Evolutionary conservation across 2,888 invertebrate genomes (phyloP).

Genomic region (Electrophaes corylata): DNA sequence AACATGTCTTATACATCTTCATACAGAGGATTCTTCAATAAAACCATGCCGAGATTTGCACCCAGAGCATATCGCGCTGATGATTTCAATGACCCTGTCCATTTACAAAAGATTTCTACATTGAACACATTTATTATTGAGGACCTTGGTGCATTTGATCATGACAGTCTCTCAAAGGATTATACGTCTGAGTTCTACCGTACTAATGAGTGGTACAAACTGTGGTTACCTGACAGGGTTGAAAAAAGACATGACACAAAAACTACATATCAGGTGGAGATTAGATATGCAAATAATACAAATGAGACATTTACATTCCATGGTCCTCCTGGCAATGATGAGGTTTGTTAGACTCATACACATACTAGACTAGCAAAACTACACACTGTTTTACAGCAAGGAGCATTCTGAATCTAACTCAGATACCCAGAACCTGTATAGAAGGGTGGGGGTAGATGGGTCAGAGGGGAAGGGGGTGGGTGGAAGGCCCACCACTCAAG

Average conservation of each 20-base stretch:
- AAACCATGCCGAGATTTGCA: conserved; percentile 96
- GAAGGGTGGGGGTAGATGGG: too few species aligned
- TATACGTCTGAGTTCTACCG: conserved; percentile 96
- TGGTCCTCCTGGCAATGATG: conserved; percentile 95
- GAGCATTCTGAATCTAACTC: too few species aligned
- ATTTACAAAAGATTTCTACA: conserved; percentile 96
- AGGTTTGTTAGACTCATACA: conserved; percentile 70
- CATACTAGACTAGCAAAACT: too few species aligned
- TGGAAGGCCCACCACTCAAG: too few species aligned
- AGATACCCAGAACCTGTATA: too few species aligned
- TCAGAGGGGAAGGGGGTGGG: too few species aligned
- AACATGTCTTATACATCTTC: conserved; percentile 97
- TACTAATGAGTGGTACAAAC: conserved; percentile 96
- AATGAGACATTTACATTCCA: conserved; percentile 98
- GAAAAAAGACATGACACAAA: conserved; percentile 94
- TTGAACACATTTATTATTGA: conserved; percentile 94
- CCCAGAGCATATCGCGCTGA: conserved; percentile 96
- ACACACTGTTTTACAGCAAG: too few species aligned
- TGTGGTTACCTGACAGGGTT: conserved; percentile 95
- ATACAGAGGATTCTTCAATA: conserved; percentile 97
- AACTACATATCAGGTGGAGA: conserved; percentile 96
- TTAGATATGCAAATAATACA: conserved; percentile 96
- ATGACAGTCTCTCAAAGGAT: conserved; percentile 91
- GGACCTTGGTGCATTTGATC: conserved; percentile 93
- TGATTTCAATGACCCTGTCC: conserved; percentile 98